Evolutionary conservation across 2,888 invertebrate species (phyloP).

Genomic region (Melangyna quadrimaculata): DNA sequence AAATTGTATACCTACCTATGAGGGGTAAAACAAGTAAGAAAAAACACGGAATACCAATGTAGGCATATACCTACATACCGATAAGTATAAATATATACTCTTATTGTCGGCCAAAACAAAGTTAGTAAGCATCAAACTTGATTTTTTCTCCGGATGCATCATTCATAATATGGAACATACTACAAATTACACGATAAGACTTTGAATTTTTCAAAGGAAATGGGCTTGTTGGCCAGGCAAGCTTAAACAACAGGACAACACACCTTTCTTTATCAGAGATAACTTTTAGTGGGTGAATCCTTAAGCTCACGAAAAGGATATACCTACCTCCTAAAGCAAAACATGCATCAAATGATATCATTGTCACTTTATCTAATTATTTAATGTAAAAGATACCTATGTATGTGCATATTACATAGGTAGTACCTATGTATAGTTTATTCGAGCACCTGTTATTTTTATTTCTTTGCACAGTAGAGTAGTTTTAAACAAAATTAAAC

Average conservation of each 20-base stretch:
- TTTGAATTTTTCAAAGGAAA: not conserved
- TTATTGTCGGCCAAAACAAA: not conserved
- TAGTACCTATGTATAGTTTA: not conserved
- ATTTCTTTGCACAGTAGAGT: not conserved
- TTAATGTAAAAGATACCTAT: too few species aligned
- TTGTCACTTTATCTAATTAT: conserved; percentile 28
- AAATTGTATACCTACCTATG: not conserved
- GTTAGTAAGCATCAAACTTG: not conserved
- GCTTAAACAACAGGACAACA: conserved; percentile 10
- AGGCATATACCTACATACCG: too few species aligned
- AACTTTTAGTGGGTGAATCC: conserved; percentile 9
- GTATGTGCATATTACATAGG: not conserved
- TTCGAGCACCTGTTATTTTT: not conserved
- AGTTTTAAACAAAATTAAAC: conserved; percentile 15
- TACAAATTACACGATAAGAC: not conserved
- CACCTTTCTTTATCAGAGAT: conserved; percentile 3
- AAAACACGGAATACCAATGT: too few species aligned
- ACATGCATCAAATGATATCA: conserved; percentile 68
- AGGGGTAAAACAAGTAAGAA: not conserved
- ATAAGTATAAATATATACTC: too few species aligned
- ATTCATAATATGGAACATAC: too few species aligned
- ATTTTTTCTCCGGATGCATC: not conserved
- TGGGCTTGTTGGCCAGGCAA: not conserved
- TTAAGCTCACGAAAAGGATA: not conserved
- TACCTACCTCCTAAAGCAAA: not conserved